These are phyloP conservation scores for Ceriagrion tenellum DNA, from an alignment of 2,888 invertebrate genomes.

Conservation along the genomic window DNA sequence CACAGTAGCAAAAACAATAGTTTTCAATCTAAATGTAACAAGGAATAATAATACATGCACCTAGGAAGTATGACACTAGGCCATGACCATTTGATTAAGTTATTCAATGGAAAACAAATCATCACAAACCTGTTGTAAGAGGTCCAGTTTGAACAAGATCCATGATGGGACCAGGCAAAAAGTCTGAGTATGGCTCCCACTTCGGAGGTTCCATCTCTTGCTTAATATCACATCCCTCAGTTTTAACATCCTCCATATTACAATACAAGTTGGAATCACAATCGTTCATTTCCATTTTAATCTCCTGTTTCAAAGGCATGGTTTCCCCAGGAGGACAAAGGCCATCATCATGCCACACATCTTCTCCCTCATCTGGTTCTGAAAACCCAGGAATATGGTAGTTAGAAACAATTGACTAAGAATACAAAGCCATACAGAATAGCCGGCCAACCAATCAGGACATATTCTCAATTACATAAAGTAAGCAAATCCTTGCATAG, in stretches of 20 bases:
- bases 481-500: not conserved
- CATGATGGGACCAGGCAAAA: slow-evolving; percentile 87
- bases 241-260: slow-evolving; percentile 72
- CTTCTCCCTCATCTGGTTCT: slow-evolving; percentile 68
- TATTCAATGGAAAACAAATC: not conserved
- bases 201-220: slow-evolving; percentile 54
- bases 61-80: no score
- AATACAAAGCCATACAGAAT: slow-evolving; percentile 43
- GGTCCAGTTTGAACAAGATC: slow-evolving; percentile 90
- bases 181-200: slow-evolving; percentile 78
- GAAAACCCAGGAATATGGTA: slow-evolving; percentile 69
- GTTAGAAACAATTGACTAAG: slow-evolving; percentile 56
- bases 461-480: not conserved
- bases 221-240: slow-evolving; percentile 74
- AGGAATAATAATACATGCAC: no score
- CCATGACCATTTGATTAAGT: no score
- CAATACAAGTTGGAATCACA: slow-evolving; percentile 29
- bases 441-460: slow-evolving; percentile 69
- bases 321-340: slow-evolving; percentile 52
- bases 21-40: no score
- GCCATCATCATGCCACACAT: slow-evolving; percentile 55
- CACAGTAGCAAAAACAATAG: no score
- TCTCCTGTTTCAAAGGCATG: slow-evolving; percentile 56
- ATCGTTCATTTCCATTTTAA: slow-evolving; percentile 50
- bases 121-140: slow-evolving; percentile 7